Evolutionary conservation across 2,113 vertebrate genomes (phyloP), one percentile per base, ranked within the genome.

Genomic region (Genyomyrus donnyi): DNA sequence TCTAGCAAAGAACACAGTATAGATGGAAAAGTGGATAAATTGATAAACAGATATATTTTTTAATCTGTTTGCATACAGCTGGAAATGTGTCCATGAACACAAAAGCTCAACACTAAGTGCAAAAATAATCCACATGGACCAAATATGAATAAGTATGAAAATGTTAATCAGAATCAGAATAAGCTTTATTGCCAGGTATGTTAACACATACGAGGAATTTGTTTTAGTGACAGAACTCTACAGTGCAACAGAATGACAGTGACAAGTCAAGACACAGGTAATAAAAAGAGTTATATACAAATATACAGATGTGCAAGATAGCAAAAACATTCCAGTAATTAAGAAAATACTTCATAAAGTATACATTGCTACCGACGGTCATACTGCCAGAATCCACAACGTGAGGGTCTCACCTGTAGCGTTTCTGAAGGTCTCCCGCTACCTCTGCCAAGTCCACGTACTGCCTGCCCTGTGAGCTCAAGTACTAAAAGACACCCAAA

Each of bases 391-490:
- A 35, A 77, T 39, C 15, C 74, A 77, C 74, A 2, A 42, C 35
- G 74, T 7, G 74, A 39, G 13, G n/a, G 46, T 89, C 96, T 95
- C 91, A 96, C 98, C 97, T 97, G 96, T 97, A 96, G 7, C 94
- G 95, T 93, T 93, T 97, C 91, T 99, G 98, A 70, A 99, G 95
- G 39, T 98, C 97, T 49, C 95, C 92, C 0, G 98, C 97, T 93
- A 98, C 93, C 52, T 93, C 87, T 42, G 93, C 93, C 19, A 97
- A 93, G 92, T 99, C 97, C 91, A 99, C 97, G 89, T 97, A 98
- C 24, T 96, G 92, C 39, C 95, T 96, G 91, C 90, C 96, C 91
- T 93, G 96, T 62, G 96, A 95, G 13, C 95, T 96, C 90, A 99
- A 93, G 91, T 98, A 98, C 98, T 99, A 49, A 92, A 91, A 96